A percentile compares a stretch with the other conserved stretches of the same genome.
Evolutionary conservation across 2,888 invertebrate species (phyloP).

Genomic region (Drosophila greeni): DNA sequence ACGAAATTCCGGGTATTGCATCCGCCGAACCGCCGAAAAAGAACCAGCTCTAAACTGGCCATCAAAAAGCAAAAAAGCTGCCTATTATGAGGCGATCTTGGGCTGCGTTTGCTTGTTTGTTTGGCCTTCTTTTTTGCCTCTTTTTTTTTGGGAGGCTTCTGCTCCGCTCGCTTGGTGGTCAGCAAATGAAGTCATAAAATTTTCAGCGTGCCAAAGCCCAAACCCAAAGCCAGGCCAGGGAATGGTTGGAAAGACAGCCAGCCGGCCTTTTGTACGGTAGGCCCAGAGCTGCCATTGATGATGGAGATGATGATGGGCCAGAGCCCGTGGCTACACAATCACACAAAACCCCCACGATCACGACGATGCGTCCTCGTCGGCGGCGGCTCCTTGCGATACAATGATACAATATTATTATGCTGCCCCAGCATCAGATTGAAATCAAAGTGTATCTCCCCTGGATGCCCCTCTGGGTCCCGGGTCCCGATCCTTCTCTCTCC

Average conservation of each 20-base stretch:
- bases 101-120: constrained; percentile 39
- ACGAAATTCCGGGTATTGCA: constrained; percentile 67
- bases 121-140: constrained; percentile 3
- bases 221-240: constrained; percentile 19
- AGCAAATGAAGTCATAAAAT: constrained; percentile 74
- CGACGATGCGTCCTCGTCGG: constrained; percentile 40
- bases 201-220: constrained; percentile 70
- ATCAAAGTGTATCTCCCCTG: constrained; percentile 56
- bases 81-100: constrained; percentile 66
- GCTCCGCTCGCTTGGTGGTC: constrained; percentile 65
- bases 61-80: constrained; percentile 32
- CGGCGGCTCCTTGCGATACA: constrained; percentile 70
- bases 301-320: constrained; percentile 68
- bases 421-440: constrained; percentile 67
- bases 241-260: constrained; percentile 22
- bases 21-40: constrained; percentile 25
- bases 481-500: neutral
- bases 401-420: constrained; percentile 73
- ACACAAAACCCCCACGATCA: constrained; percentile 42
- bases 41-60: constrained; percentile 34
- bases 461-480: neutral
- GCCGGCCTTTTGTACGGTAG: constrained; percentile 62
- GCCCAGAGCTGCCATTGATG: constrained; percentile 69
- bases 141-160: constrained; percentile 34
- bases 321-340: constrained; percentile 43